Evolutionary conservation across 1,140 invertebrate species (phyloP), one percentile per base, ranked within the genome.

Genomic region (Orius laevigatus): DNA sequence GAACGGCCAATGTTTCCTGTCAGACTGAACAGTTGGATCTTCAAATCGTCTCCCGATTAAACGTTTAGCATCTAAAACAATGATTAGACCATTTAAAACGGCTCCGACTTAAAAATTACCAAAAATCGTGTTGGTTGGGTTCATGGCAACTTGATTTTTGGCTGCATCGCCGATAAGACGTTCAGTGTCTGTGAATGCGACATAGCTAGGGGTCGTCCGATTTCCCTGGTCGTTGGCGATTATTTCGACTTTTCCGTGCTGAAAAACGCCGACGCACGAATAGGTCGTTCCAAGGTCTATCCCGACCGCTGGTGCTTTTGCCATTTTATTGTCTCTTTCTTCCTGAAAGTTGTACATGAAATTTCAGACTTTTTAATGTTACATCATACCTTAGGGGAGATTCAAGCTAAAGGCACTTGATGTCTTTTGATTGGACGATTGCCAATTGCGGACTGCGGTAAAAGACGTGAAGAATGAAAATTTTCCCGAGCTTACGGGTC

Each of bases 1-100:
- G 66, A 96, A 97, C 1, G 92, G 89, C 90, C 91, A 96, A 64
- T 94, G 87, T 67, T 93, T 94, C 85, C 94, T 94, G 61, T 96
- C 92, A 39, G 74, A 71, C 68, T 95, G 88, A 32, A 96, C 84
- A 16, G 80, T 78, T 8, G 75, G 55, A 66, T 96, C 93, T 52
- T 94, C 87, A 61, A 66, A 71, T 44, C 62, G 59, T 53, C 75
- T 66, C 35, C 76, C 76, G 55, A 79, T 78, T 15, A 79, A 62
- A 51, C 76, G 66, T 57, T 75, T 76, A 0, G 71, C 71, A 53
- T 73, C 78, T 57, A 40, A 12, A 54, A 45, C 25, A 12, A n/a
- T 4, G 25, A n/a, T 25, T 25, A 25, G 8, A 25, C 25, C 3
- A 25, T 25, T 3, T 25, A 4, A 8, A 4, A 8, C 25, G 8